Evolutionary conservation across 2,888 invertebrate genomes (phyloP).

Genomic region (Brenthis daphne): DNA sequence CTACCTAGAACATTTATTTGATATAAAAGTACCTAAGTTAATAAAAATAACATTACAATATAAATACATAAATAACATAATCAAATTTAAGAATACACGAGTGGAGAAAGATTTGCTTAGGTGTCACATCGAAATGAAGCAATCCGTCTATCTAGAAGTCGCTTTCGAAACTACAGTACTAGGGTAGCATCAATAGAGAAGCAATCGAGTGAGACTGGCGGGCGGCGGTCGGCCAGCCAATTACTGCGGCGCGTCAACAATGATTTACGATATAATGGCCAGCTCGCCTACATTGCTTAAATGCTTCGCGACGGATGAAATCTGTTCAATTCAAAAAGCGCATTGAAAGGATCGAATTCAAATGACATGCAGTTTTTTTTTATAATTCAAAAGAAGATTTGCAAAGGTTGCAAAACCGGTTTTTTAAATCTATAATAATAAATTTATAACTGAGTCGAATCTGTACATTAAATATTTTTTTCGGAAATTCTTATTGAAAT

Average conservation of each 20-base stretch:
- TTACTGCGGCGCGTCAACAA: slow-evolving; percentile 72
- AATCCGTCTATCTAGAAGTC: slow-evolving; percentile 35
- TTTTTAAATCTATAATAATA: no score
- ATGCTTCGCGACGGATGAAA: slow-evolving; percentile 55
- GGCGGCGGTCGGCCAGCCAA: slow-evolving; percentile 61
- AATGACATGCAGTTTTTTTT: slow-evolving; percentile 7
- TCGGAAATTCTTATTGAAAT: no score
- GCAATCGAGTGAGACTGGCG: slow-evolving; percentile 53
- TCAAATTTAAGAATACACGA: slow-evolving; percentile 6
- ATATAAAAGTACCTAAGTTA: no score
- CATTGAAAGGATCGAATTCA: slow-evolving; percentile 14
- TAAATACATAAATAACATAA: no score
- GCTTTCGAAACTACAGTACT: slow-evolving; percentile 55
- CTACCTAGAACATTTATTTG: no score
- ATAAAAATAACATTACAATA: no score
- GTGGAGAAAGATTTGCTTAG: slow-evolving; percentile 10
- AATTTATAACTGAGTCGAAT: no score
- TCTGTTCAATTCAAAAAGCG: slow-evolving; percentile 39
- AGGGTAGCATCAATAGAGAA: slow-evolving; percentile 62
- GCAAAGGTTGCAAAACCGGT: no score
- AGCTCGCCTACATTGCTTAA: slow-evolving; percentile 72
- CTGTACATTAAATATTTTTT: no score
- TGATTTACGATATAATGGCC: slow-evolving; percentile 77
- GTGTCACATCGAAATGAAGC: slow-evolving; percentile 21
- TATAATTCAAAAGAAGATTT: background rate